Evolutionary conservation across 2,888 invertebrate species (phyloP).

Genomic region (Cordilura impudica): DNA sequence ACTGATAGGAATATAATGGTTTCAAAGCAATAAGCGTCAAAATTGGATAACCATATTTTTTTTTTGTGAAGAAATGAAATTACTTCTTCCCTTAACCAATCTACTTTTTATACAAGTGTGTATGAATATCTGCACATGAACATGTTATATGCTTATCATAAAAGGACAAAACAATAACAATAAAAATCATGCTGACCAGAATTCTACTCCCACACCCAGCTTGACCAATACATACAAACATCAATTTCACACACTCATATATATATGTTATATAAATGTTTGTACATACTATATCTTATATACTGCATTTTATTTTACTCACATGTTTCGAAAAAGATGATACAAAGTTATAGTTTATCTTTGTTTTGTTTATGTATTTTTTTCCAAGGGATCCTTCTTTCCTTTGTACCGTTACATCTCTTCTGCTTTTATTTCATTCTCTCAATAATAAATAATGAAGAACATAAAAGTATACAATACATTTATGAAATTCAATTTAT

Average conservation of each 20-base stretch:
- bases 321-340: slow-evolving; percentile 45
- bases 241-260: background rate
- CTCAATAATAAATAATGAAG: slow-evolving; percentile 48
- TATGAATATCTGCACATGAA: slow-evolving; percentile 1
- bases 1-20: too few species aligned
- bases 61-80: too few species aligned
- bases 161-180: slow-evolving; percentile 74
- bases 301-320: slow-evolving; percentile 28
- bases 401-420: background rate
- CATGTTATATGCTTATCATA: slow-evolving; percentile 66
- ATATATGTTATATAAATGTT: background rate
- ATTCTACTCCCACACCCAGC: slow-evolving; percentile 41
- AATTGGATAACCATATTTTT: too few species aligned
- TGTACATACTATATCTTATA: background rate
- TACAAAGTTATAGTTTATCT: slow-evolving; percentile 62
- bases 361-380: slow-evolving; percentile 44
- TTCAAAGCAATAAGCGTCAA: too few species aligned
- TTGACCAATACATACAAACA: slow-evolving; percentile 17
- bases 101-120: background rate
- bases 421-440: background rate
- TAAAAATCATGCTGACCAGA: slow-evolving; percentile 72
- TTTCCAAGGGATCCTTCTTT: slow-evolving; percentile 43
- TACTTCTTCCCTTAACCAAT: slow-evolving; percentile 3
- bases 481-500: slow-evolving; percentile 61
- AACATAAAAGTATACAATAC: slow-evolving; percentile 55